A percentile compares a stretch with the other conserved stretches of the same genome.
These are phyloP conservation scores for Propithecus perrieri DNA, from an alignment of 2,797 vertebrate genomes.

Conservation along the genomic window DNA sequence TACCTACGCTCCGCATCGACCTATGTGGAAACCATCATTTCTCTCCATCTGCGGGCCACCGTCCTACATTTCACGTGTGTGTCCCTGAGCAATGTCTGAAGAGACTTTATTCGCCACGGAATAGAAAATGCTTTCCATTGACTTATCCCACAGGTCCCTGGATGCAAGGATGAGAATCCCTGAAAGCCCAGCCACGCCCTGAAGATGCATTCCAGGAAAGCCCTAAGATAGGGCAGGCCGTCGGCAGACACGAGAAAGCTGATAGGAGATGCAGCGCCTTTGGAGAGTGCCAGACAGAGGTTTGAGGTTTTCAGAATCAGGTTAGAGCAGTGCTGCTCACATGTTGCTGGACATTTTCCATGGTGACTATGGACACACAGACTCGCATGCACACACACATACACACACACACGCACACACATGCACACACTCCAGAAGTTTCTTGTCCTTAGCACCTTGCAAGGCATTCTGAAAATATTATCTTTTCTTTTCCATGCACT, in stretches of 20 bases:
- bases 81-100: not conserved
- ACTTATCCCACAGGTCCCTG: no score
- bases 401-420: not conserved
- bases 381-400: not conserved
- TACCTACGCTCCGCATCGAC: accelerated
- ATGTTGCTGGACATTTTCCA: not conserved
- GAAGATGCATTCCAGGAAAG: accelerated
- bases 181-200: accelerated
- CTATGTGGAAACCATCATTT: not conserved
- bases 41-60: not conserved
- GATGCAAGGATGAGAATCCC: not conserved
- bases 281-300: not conserved
- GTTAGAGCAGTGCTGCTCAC: not conserved
- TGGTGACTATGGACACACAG: not conserved
- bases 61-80: accelerated
- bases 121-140: not conserved
- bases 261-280: accelerated
- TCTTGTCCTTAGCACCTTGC: not conserved
- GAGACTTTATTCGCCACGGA: not conserved
- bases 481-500: not conserved
- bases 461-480: not conserved
- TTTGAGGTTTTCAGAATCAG: not conserved
- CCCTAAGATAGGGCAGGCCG: not conserved
- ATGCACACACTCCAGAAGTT: not conserved
- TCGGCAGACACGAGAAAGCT: accelerated